A percentile compares a stretch with the other conserved stretches of the same genome.
Evolutionary conservation across 2,888 invertebrate species (phyloP).

Genomic region (Escarpia spicata): DNA sequence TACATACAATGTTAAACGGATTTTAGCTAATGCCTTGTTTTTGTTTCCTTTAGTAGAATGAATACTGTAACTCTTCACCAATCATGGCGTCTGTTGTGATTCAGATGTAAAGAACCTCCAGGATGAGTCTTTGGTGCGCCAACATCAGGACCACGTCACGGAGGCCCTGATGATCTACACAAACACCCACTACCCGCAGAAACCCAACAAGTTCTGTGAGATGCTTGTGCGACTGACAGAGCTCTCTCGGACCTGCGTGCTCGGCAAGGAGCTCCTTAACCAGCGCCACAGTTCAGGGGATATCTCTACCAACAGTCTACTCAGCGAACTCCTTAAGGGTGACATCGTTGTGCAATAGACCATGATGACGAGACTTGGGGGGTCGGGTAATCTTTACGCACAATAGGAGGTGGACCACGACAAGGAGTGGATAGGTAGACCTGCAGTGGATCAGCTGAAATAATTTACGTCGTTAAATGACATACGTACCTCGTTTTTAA

Average conservation of each 20-base stretch:
- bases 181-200: conserved; percentile 87
- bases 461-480: too few species aligned
- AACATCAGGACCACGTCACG: conserved; percentile 92
- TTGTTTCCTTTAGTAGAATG: too few species aligned
- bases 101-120: conserved; percentile 89
- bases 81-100: conserved; percentile 26
- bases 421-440: too few species aligned
- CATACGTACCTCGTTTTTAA: too few species aligned
- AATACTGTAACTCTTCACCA: too few species aligned
- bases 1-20: too few species aligned
- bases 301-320: conserved; percentile 89
- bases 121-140: conserved; percentile 92
- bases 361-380: background rate
- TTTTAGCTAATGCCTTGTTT: too few species aligned
- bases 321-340: conserved; percentile 93
- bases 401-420: background rate
- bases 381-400: background rate
- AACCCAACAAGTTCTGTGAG: conserved; percentile 95
- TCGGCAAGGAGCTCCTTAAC: conserved; percentile 78
- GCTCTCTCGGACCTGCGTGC: conserved; percentile 92
- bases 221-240: conserved; percentile 91
- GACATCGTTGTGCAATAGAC: conserved; percentile 38
- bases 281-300: conserved; percentile 86
- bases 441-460: too few species aligned
- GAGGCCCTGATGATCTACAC: conserved; percentile 93